These are phyloP conservation scores for Orestias chungarensis DNA, from an alignment of 2,797 vertebrate species.

Conservation along the genomic window DNA sequence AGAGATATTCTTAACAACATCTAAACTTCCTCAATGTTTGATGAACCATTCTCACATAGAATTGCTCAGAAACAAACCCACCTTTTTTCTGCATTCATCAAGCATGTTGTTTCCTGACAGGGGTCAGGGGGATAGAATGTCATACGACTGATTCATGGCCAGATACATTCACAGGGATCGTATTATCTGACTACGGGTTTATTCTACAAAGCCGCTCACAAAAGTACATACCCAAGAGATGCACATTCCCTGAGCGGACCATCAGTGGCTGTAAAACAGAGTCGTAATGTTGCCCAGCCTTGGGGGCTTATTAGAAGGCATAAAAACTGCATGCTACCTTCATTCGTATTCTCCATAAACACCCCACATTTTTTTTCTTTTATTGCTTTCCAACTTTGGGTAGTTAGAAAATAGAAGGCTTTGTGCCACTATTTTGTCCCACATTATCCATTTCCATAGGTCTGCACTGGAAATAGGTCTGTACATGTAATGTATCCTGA, in stretches of 20 bases:
- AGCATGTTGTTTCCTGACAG: slow-evolving; percentile 66
- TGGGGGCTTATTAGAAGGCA: slow-evolving; percentile 82
- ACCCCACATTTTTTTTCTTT: slow-evolving; percentile 47
- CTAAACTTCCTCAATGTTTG: slow-evolving; percentile 62
- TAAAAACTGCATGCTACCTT: slow-evolving; percentile 81
- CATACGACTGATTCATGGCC: slow-evolving; percentile 70
- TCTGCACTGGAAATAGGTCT: slow-evolving; percentile 80
- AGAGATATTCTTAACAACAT: slow-evolving; percentile 27
- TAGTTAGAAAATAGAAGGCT: slow-evolving; percentile 74
- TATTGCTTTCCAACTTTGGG: slow-evolving; percentile 55
- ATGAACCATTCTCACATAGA: slow-evolving; percentile 24
- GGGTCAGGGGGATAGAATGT: slow-evolving; percentile 63
- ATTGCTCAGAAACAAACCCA: slow-evolving; percentile 4
- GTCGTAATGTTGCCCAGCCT: slow-evolving; percentile 78
- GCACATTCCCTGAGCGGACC: slow-evolving; percentile 67
- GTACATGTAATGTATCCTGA: slow-evolving; percentile 73
- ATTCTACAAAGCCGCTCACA: slow-evolving; percentile 14
- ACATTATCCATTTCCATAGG: slow-evolving; percentile 79
- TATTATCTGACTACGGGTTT: slow-evolving; percentile 57
- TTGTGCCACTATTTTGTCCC: slow-evolving; percentile 76
- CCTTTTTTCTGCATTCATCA: slow-evolving; percentile 64
- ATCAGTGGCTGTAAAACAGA: slow-evolving; percentile 79
- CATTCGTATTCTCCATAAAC: slow-evolving; percentile 81
- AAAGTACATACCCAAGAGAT: slow-evolving; percentile 40
- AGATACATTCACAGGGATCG: slow-evolving; percentile 67